phyloP scores from a whole-genome alignment of 2,113 vertebrate species.

The Lycaon pictus region DNA sequence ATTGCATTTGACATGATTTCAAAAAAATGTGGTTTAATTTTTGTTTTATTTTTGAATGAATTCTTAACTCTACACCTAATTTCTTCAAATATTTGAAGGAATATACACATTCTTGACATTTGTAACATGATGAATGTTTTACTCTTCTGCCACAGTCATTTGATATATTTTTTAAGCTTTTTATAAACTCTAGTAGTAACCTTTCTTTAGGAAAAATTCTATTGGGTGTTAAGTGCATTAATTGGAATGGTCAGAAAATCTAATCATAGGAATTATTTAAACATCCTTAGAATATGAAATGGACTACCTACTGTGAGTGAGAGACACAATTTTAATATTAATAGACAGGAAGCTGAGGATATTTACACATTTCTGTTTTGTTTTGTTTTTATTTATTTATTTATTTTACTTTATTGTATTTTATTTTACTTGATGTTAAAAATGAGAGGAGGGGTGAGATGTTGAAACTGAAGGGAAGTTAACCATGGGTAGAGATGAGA shows the following conservation, averaged over 20 bases:
- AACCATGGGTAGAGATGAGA: background rate
- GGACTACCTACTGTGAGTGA: background rate
- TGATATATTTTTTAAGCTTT: background rate
- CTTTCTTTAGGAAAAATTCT: background rate
- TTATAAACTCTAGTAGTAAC: background rate
- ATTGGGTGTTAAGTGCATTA: background rate
- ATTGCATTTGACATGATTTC: background rate
- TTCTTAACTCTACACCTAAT: background rate
- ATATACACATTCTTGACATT: background rate
- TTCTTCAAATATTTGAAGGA: background rate
- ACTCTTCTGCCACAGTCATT: background rate
- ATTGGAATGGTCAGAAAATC: background rate
- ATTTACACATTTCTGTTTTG: background rate
- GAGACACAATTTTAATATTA: background rate
- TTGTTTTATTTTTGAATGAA: background rate
- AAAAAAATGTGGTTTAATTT: background rate
- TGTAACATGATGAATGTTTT: background rate
- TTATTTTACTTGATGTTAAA: background rate
- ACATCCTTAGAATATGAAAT: background rate
- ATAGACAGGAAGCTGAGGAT: background rate
- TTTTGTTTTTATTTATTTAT: background rate
- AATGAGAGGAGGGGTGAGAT: background rate
- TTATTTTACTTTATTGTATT: background rate
- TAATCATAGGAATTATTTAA: background rate
- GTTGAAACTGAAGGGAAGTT: background rate